A percentile compares a stretch with the other conserved stretches of the same genome.
phyloP scores from a whole-genome alignment of 2,888 invertebrate genomes.

The Troilus luridus region DNA sequence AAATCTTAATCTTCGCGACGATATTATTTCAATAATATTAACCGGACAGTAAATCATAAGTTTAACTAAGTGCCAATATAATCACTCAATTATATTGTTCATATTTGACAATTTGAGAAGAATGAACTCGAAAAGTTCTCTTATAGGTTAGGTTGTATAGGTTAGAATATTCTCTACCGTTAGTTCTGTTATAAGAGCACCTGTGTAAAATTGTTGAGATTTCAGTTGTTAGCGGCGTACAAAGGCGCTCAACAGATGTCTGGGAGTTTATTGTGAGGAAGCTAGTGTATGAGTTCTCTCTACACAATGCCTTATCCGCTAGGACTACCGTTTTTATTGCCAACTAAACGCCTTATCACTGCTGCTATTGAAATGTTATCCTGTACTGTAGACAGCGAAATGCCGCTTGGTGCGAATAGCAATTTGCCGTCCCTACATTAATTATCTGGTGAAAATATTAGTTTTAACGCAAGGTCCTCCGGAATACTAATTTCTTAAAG shows the following conservation, averaged over 20 bases:
- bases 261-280: not conserved
- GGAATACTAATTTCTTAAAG: too few relatives aligned
- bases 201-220: slow-evolving; percentile 9
- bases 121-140: not conserved
- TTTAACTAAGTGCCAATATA: too few relatives aligned
- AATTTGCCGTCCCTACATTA: too few relatives aligned
- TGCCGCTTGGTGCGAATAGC: too few relatives aligned
- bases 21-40: too few relatives aligned
- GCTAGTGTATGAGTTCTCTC: not conserved
- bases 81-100: too few relatives aligned
- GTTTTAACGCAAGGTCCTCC: too few relatives aligned
- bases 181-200: not conserved
- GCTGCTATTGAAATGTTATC: not conserved
- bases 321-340: not conserved
- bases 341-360: slow-evolving; percentile 19
- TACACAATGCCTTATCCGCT: not conserved
- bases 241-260: not conserved
- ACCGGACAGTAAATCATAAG: too few relatives aligned
- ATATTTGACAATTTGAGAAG: too few relatives aligned
- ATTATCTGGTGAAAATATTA: too few relatives aligned
- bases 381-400: too few relatives aligned
- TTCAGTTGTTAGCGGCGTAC: not conserved
- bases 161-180: not conserved
- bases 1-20: too few relatives aligned
- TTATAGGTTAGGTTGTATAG: not conserved